These are phyloP conservation scores for Loripinus fragilis DNA, from an alignment of 2,888 invertebrate genomes.

Conservation along the genomic window DNA sequence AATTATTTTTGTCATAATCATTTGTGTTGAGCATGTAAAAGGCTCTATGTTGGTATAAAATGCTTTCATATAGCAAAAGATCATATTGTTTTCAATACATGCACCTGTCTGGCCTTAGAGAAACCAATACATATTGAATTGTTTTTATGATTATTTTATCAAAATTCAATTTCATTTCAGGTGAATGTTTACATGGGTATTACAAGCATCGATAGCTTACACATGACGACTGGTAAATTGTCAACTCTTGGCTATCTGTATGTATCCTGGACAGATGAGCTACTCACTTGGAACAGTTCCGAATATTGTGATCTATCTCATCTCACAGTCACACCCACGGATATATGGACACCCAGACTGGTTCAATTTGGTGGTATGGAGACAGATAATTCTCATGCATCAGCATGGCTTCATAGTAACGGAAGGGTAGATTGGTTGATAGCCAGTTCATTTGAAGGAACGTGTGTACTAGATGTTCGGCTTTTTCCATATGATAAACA, in stretches of 20 bases:
- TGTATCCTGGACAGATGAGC: constrained; percentile 3
- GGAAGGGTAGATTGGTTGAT: background rate
- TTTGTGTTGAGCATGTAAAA: too few relatives aligned
- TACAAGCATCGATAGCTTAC: background rate
- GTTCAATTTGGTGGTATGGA: background rate
- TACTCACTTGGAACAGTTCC: background rate
- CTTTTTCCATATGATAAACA: background rate
- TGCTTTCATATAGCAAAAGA: too few relatives aligned
- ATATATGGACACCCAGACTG: background rate
- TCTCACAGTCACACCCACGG: background rate
- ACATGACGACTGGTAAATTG: constrained; percentile 11
- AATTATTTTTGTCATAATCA: too few relatives aligned
- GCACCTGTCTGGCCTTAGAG: too few relatives aligned
- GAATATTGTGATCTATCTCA: background rate
- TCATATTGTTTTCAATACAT: too few relatives aligned
- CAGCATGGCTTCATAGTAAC: background rate
- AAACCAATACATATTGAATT: too few relatives aligned
- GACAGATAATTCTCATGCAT: background rate
- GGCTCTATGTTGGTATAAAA: too few relatives aligned
- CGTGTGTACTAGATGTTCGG: background rate
- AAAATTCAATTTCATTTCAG: background rate
- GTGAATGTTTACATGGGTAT: background rate
- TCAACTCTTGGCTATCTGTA: background rate
- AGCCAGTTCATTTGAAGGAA: constrained; percentile 3
- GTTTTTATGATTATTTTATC: too few relatives aligned